Evolutionary conservation across 2,888 invertebrate genomes (phyloP), one percentile per base, ranked within the genome.

Genomic region (Cryptus viduatorius): DNA sequence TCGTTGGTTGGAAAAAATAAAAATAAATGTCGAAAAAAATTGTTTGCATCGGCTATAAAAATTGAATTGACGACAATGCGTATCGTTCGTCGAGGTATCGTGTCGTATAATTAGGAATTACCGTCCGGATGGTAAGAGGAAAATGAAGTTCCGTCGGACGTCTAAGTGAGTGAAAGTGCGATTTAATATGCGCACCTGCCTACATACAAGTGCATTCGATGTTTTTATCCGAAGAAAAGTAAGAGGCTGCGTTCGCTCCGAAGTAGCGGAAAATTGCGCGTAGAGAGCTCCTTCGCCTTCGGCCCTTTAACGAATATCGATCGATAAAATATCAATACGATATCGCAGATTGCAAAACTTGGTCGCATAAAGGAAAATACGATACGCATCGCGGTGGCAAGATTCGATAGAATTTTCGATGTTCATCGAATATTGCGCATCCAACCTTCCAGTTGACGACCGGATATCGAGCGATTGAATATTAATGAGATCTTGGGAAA

Each of bases 161-260:
- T 68, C 19, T 61, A 3, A 42, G 59, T 19, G 59, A 69, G 68
- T 61, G 37, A 50, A 69, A 4, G 48, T 61, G 46, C 29, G 64
- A 19, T 64, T 53, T 42, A 19, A 37, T 24, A 76, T 64, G 42
- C 64, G 24, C 75, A 19, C 24, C 42, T 24, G 53, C n/a, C n/a
- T 14, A 42, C 24, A 50, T 53, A 5, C 64, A 19, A 7, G 42
- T 75, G 48, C 24, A 67, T 19, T 48, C 19, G 64, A 19, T 31
- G 64, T 64, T 48, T 10, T 31, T 4, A 19, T 8, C 10, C 83
- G 86, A 88, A 86, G 86, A 89, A 85, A 88, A 88, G 88, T 88
- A 85, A 75, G 29, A 61, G 61, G 59, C 19, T 1, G 73, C 14
- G 8, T 59, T 72, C 44, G 24, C 14, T n/a, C 29, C 24, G 12